phyloP scores from a whole-genome alignment of 2,888 invertebrate genomes.

The Hanleya hanleyi region DNA sequence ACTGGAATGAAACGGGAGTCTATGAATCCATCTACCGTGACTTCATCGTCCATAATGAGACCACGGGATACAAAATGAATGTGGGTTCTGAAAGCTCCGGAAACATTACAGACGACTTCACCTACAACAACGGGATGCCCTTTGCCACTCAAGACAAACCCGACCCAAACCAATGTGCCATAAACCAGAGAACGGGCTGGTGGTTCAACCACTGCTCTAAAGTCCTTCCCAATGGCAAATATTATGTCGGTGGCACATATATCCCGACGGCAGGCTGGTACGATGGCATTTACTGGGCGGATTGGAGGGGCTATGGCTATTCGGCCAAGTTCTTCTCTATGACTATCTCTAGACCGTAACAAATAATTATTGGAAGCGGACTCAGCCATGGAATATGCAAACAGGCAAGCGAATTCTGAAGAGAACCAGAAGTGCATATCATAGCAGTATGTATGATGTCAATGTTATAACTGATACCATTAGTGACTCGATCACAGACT shows the following conservation, averaged over 20 bases:
- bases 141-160: conserved; percentile 55
- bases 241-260: conserved; percentile 56
- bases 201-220: conserved; percentile 63
- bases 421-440: too few relatives aligned
- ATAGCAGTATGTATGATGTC: too few relatives aligned
- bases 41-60: conserved; percentile 37
- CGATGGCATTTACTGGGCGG: conserved; percentile 64
- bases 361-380: too few relatives aligned
- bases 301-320: conserved; percentile 58
- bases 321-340: conserved; percentile 56
- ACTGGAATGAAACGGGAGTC: conserved; percentile 46
- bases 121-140: conserved; percentile 46
- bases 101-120: conserved; percentile 51
- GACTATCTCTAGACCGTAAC: conserved; percentile 47
- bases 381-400: too few relatives aligned
- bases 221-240: conserved; percentile 56
- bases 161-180: conserved; percentile 52
- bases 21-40: conserved; percentile 40
- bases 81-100: conserved; percentile 41
- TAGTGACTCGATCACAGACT: too few relatives aligned
- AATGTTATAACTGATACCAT: too few relatives aligned
- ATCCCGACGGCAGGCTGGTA: conserved; percentile 41
- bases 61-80: conserved; percentile 37
- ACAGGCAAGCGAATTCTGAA: too few relatives aligned
- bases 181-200: conserved; percentile 59